phyloP scores from a whole-genome alignment of 2,888 invertebrate genomes.

The Xestia sexstrigata region DNA sequence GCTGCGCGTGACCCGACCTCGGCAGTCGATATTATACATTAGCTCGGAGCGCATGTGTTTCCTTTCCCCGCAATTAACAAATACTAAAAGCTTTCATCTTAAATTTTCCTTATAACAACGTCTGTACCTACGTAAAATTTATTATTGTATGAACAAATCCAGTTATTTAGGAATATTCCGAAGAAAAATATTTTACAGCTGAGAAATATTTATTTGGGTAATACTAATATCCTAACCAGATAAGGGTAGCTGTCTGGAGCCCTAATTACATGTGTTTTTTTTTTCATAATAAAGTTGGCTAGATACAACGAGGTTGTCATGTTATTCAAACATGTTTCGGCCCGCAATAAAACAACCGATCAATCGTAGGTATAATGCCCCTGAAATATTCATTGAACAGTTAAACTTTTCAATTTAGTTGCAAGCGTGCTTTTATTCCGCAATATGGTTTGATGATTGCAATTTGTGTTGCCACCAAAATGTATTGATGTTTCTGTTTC shows the following conservation, averaged over 20 bases:
- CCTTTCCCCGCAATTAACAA: too few species aligned
- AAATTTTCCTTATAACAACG: slow-evolving; percentile 4
- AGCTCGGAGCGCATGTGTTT: too few species aligned
- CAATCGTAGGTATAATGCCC: slow-evolving; percentile 17
- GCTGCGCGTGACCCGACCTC: too few species aligned
- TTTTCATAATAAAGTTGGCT: slow-evolving; percentile 20
- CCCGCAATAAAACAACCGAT: slow-evolving; percentile 42
- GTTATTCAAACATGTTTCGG: slow-evolving; percentile 27
- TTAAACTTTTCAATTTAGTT: slow-evolving; percentile 46
- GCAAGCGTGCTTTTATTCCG: slow-evolving; percentile 35
- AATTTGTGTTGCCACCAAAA: slow-evolving; percentile 31
- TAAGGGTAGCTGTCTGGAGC: slow-evolving; percentile 12
- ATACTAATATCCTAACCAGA: slow-evolving; percentile 40
- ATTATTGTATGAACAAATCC: slow-evolving; percentile 9
- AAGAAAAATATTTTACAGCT: slow-evolving; percentile 20
- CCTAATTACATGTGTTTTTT: slow-evolving; percentile 39
- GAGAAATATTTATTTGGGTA: slow-evolving; percentile 40
- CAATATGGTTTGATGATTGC: slow-evolving; percentile 26
- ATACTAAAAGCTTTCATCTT: slow-evolving; percentile 15
- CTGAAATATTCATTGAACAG: slow-evolving; percentile 48
- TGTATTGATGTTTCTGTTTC: slow-evolving; percentile 4
- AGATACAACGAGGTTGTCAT: slow-evolving; percentile 5
- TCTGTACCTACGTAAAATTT: slow-evolving; percentile 1
- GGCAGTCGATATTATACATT: too few species aligned
- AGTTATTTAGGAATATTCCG: slow-evolving; percentile 26